These are phyloP conservation scores for Magallana angulata DNA, from an alignment of 1,140 invertebrate species.

Conservation along the genomic window DNA sequence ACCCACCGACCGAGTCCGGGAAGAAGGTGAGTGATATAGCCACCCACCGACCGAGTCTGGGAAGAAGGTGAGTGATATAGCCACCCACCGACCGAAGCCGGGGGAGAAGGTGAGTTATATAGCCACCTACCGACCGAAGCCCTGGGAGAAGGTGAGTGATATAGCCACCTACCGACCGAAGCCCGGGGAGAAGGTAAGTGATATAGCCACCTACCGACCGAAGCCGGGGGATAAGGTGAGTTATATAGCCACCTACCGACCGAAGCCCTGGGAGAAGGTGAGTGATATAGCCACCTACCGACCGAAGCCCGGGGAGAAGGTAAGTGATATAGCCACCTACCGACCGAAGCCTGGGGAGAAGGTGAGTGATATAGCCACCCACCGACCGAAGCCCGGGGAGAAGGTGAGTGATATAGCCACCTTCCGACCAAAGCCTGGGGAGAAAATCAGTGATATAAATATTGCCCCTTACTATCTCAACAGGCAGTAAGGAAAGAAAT, in stretches of 20 bases:
- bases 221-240: conserved; percentile 61
- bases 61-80: conserved; percentile 51
- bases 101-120: conserved; percentile 42
- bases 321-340: conserved; percentile 62
- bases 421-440: conserved; percentile 54
- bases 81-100: conserved; percentile 58
- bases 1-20: conserved; percentile 57
- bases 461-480: conserved; percentile 56
- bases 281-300: conserved; percentile 59
- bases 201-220: conserved; percentile 65
- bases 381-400: neutral
- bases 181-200: conserved; percentile 60
- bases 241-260: neutral
- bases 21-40: conserved; percentile 65
- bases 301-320: neutral
- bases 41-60: conserved; percentile 37
- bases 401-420: conserved; percentile 59
- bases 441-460: conserved; percentile 61
- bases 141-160: too few species aligned
- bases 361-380: conserved; percentile 61
- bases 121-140: too few species aligned
- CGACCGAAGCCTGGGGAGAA: conserved; percentile 58
- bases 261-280: too few species aligned
- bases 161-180: too few species aligned
- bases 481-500: conserved; percentile 27